Evolutionary conservation across 2,888 invertebrate genomes (phyloP).

Genomic region (Hipparchia semele): DNA sequence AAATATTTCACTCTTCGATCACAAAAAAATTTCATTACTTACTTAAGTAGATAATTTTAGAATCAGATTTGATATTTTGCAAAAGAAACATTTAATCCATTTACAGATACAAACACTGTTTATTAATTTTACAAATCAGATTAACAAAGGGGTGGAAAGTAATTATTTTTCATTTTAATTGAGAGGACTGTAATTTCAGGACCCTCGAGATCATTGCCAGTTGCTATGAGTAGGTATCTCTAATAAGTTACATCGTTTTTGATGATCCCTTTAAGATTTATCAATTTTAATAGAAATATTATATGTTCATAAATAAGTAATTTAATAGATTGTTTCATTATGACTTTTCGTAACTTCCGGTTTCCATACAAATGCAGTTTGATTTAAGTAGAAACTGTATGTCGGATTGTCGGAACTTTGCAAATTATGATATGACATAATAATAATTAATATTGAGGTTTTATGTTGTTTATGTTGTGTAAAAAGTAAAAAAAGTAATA

Average conservation of each 20-base stretch:
- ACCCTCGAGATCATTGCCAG: slow-evolving; percentile 67
- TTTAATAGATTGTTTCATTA: not conserved
- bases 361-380: too few relatives aligned
- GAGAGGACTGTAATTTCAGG: slow-evolving; percentile 75
- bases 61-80: not conserved
- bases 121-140: slow-evolving; percentile 69
- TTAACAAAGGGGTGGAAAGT: slow-evolving; percentile 76
- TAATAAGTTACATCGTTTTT: slow-evolving; percentile 38
- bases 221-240: slow-evolving; percentile 39
- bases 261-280: slow-evolving; percentile 24
- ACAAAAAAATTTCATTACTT: too few relatives aligned
- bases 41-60: too few relatives aligned
- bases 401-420: too few relatives aligned
- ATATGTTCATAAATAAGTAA: not conserved
- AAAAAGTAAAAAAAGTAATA: too few relatives aligned
- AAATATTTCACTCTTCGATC: too few relatives aligned
- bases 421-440: too few relatives aligned
- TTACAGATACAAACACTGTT: slow-evolving; percentile 25
- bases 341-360: too few relatives aligned
- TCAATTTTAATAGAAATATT: not conserved
- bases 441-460: too few relatives aligned
- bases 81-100: not conserved
- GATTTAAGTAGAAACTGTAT: too few relatives aligned
- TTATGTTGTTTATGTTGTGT: too few relatives aligned
- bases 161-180: slow-evolving; percentile 80